Evolutionary conservation across 2,113 vertebrate species (phyloP).

Genomic region (Corythaeola cristata): DNA sequence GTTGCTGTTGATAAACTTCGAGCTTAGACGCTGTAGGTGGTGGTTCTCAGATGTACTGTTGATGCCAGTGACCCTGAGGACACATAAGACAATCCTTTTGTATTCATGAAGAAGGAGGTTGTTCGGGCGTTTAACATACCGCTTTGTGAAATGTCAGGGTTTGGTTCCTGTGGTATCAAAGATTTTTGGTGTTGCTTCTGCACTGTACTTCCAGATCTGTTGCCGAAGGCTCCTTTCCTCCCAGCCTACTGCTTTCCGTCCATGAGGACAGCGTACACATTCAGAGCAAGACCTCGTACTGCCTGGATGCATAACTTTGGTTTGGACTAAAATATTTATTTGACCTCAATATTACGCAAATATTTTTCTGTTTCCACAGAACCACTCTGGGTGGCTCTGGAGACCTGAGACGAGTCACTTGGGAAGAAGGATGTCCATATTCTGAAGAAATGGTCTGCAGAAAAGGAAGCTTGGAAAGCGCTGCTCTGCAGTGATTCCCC

Average conservation of each 20-base stretch:
- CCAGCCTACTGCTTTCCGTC: background rate
- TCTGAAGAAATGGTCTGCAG: background rate
- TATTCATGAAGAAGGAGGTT: background rate
- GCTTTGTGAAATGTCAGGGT: background rate
- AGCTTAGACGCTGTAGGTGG: background rate
- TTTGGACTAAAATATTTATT: background rate
- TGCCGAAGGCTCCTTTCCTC: background rate
- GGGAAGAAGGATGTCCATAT: background rate
- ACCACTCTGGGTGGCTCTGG: background rate
- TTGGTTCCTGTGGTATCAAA: background rate
- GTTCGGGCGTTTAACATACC: background rate
- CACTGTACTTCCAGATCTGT: background rate
- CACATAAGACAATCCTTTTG: background rate
- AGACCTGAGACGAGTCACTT: background rate
- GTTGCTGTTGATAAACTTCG: background rate
- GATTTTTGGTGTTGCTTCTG: background rate
- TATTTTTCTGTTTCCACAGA: background rate
- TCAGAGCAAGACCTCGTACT: background rate
- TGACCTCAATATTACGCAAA: background rate
- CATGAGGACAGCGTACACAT: fast-evolving
- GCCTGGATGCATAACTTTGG: background rate
- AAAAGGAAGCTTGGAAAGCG: background rate
- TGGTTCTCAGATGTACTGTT: background rate
- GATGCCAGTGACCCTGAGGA: background rate
- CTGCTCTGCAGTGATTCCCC: background rate